Evolutionary conservation across 2,888 invertebrate genomes (phyloP), one percentile per base, ranked within the genome.

Genomic region (Dinocampus coccinellae): DNA sequence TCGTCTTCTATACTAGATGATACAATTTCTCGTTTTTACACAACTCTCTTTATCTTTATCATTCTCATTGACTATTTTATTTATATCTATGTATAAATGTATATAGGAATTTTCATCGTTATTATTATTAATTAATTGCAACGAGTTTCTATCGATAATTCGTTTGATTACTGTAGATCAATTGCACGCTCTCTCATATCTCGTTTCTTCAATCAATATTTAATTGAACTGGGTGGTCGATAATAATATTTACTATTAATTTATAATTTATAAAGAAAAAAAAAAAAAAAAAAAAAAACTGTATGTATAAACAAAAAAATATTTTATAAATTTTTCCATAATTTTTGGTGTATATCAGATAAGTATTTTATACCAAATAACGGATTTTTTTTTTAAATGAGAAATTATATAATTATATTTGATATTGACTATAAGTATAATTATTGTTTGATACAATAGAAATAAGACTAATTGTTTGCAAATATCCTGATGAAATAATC

Each of bases 41-140:
- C 58, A 61, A 58, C 60, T 72, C 58, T 39, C 61, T n/a, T 33
- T 36, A 33, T 22, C 53, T 52, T n/a, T 22, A 4, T 47, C 1
- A 62, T 29, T 11, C 34, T 52, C 33, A 29, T 47, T 24, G 2
- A n/a, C 20, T 9, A 24, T 60, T 39, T 61, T 60, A 60, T 10
- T 60, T 68, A 20, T n/a, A 24, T 47, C 26, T 55, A 4, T 29
- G 7, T 33, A 9, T 55, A 26, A 3, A 11, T 33, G n/a, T 52
- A 47, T 22, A 36, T 34, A 1, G 22, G 34, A 53, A 42, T 62
- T 47, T 52, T 26, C 52, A 58, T 60, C 61, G 39, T 47, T 47
- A 20, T 58, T 34, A 61, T 75, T 72, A 75, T 75, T 76, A 74
- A 74, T 76, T 75, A 73, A 75, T 68, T 69, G 60, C 64, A 34